phyloP scores from a whole-genome alignment of 53 echinoderm and acorn worm genomes.

The Luidia sarsii region DNA sequence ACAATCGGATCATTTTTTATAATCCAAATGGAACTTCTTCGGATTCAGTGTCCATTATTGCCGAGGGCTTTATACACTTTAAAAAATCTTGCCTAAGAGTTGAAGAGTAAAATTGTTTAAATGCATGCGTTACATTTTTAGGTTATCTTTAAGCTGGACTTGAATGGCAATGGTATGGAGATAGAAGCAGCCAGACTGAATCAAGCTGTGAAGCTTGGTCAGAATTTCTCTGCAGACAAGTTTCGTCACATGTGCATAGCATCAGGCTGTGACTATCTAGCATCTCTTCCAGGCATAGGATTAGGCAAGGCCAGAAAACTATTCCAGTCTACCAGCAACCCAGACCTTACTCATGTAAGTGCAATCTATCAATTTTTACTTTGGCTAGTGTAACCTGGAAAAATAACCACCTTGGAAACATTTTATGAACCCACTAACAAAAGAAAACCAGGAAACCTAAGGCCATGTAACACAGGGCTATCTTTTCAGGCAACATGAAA shows the following conservation, averaged over 20 bases:
- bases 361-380: background rate
- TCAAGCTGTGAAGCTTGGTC: conserved; percentile 80
- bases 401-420: too few relatives aligned
- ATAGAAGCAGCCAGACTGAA: conserved; percentile 73
- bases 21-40: too few relatives aligned
- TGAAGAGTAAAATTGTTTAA: too few relatives aligned
- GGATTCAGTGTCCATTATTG: too few relatives aligned
- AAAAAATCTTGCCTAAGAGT: too few relatives aligned
- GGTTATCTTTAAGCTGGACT: conserved; percentile 85
- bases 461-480: too few relatives aligned
- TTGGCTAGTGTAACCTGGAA: background rate
- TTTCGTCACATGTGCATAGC: conserved; percentile 98
- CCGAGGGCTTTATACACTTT: too few relatives aligned
- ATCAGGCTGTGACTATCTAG: conserved; percentile 93
- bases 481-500: too few relatives aligned
- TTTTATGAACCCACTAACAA: too few relatives aligned
- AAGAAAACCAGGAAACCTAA: too few relatives aligned
- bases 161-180: conserved; percentile 88
- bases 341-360: conserved; percentile 83
- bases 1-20: too few relatives aligned
- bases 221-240: conserved; percentile 75
- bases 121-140: background rate
- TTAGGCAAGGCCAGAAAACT: conserved; percentile 89
- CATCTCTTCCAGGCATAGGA: conserved; percentile 89
- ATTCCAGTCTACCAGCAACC: conserved; percentile 72